phyloP scores from a whole-genome alignment of 2,113 vertebrate genomes.

The Xenotilapia flavipinnis region DNA sequence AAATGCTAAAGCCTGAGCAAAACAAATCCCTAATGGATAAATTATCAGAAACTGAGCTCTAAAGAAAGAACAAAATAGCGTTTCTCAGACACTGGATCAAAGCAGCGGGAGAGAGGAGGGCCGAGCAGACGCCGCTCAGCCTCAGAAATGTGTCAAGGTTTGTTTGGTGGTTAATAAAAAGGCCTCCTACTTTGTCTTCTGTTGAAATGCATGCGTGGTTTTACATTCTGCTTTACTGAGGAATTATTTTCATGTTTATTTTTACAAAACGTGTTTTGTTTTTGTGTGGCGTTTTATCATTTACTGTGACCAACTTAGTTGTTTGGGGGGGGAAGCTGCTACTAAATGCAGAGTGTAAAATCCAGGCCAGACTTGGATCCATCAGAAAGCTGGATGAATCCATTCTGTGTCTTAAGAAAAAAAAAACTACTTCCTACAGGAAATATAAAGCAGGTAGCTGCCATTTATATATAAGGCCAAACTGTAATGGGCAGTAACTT shows the following conservation, averaged over 20 bases:
- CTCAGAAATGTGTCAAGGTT: neutral
- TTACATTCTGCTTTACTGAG: neutral
- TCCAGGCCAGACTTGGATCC: neutral
- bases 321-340: rapidly evolving
- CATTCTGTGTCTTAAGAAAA: neutral
- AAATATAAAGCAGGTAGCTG: neutral
- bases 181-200: neutral
- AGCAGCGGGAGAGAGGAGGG: neutral
- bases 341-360: neutral
- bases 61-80: neutral
- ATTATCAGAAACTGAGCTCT: constrained; percentile 10
- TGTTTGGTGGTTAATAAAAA: neutral
- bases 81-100: constrained; percentile 15
- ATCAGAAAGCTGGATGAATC: neutral
- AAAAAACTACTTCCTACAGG: neutral
- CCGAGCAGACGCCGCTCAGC: neutral
- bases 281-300: neutral
- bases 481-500: neutral
- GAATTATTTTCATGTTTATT: neutral
- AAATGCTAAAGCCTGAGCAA: neutral
- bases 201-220: neutral
- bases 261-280: neutral
- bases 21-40: constrained; percentile 40
- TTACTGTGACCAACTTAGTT: neutral
- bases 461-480: neutral